Percentiles rank a stretch among this genome's conserved stretches.
phyloP scores from a whole-genome alignment of 2,888 invertebrate genomes.

The Mystacides longicornis region DNA sequence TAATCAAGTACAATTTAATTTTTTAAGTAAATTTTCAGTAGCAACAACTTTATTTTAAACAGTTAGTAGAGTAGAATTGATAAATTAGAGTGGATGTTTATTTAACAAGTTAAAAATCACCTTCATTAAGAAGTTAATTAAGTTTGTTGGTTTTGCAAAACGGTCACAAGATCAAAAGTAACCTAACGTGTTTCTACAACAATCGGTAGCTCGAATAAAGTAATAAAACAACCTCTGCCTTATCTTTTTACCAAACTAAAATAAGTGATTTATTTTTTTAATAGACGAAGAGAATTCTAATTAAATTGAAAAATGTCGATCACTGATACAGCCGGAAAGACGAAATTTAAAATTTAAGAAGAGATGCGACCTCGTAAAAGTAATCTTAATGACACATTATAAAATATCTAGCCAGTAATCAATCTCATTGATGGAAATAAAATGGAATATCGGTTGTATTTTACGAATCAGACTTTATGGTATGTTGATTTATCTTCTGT shows the following conservation, averaged over 20 bases:
- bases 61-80: no score
- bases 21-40: no score
- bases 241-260: background rate
- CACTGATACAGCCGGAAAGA: constrained; percentile 20
- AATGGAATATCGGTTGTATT: constrained; percentile 9
- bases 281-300: constrained; percentile 1
- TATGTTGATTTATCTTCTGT: constrained; percentile 10
- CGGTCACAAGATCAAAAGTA: no score
- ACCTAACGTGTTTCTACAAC: background rate
- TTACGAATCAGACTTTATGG: background rate
- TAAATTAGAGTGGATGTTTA: no score
- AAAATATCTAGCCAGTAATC: constrained; percentile 14
- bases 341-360: constrained; percentile 19
- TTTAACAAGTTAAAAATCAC: no score
- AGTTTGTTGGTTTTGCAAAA: no score
- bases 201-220: background rate
- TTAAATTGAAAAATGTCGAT: background rate
- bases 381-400: constrained; percentile 18
- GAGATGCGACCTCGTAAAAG: constrained; percentile 18
- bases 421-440: constrained; percentile 19
- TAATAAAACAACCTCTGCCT: background rate
- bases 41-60: no score
- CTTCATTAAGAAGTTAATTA: no score
- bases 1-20: no score
- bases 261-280: constrained; percentile 2